Percentiles rank a stretch among this genome's conserved stretches.
phyloP scores from a whole-genome alignment of 2,113 vertebrate species.

The Psephotus haematonotus region DNA sequence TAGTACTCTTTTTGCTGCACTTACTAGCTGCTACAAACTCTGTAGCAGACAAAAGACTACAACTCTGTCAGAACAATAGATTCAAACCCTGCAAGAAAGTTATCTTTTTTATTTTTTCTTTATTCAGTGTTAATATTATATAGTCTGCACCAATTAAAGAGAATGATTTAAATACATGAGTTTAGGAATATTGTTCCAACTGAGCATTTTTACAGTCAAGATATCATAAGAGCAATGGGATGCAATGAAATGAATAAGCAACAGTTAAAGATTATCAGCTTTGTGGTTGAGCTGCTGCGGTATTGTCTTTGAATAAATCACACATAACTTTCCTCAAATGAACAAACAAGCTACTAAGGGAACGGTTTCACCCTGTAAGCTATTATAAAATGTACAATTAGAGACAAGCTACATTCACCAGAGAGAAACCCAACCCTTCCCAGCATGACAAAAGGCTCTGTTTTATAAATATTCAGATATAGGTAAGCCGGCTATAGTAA shows the following conservation, averaged over 20 bases:
- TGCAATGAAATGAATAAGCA: not conserved
- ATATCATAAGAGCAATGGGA: not conserved
- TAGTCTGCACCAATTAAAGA: not conserved
- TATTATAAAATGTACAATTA: not conserved
- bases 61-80: not conserved
- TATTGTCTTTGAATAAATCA: not conserved
- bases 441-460: not conserved
- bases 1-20: not conserved
- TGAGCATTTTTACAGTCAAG: not conserved
- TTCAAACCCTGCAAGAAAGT: not conserved
- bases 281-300: not conserved
- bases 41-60: not conserved
- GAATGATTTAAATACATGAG: not conserved
- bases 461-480: constrained; percentile 1
- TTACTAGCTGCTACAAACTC: not conserved
- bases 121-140: not conserved
- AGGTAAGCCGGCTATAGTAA: not conserved
- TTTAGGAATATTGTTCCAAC: not conserved
- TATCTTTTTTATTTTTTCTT: not conserved
- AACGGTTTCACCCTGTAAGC: not conserved
- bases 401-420: not conserved
- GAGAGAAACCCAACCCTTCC: not conserved
- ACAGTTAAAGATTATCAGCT: not conserved
- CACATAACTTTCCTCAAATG: not conserved
- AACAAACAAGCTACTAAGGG: not conserved